A percentile compares a stretch with the other conserved stretches of the same genome.
Conservation (phyloP, 2,113 vertebrate species). For the Poeciliopsis turrubarensis region DNA sequence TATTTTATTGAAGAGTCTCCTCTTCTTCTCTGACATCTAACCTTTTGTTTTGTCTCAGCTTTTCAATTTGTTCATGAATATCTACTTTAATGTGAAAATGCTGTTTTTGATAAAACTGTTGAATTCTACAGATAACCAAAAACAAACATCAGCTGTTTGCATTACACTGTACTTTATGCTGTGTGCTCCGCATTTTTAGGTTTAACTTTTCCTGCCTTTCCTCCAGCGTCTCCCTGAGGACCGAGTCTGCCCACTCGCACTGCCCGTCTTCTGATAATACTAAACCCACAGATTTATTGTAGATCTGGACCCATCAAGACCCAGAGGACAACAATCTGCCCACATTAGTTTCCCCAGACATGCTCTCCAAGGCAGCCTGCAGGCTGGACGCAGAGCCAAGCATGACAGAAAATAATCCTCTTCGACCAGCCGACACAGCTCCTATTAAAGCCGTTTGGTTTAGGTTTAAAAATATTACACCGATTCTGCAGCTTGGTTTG, state of each 20-base stretch:
- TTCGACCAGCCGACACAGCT: background rate
- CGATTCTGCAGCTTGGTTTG: background rate
- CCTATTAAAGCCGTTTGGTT: background rate
- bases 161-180: slow-evolving; percentile 28
- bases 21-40: slow-evolving; percentile 53
- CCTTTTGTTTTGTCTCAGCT: slow-evolving; percentile 32
- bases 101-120: slow-evolving; percentile 31
- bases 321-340: slow-evolving; percentile 55
- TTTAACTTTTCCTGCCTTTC: slow-evolving; percentile 26
- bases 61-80: slow-evolving; percentile 34
- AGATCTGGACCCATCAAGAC: slow-evolving; percentile 52
- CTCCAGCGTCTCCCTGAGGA: slow-evolving; percentile 21
- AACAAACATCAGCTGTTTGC: slow-evolving; percentile 37
- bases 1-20: slow-evolving; percentile 66
- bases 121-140: slow-evolving; percentile 15
- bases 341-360: slow-evolving; percentile 56
- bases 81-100: slow-evolving; percentile 29
- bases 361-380: slow-evolving; percentile 45
- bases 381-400: slow-evolving; percentile 20
- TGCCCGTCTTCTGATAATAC: slow-evolving; percentile 48
- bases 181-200: slow-evolving; percentile 19
- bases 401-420: slow-evolving; percentile 26
- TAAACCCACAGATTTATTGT: slow-evolving; percentile 42
- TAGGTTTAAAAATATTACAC: background rate
- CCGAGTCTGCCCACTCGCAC: slow-evolving; percentile 51